Evolutionary conservation across 1,140 invertebrate species (phyloP), one percentile per base, ranked within the genome.

Genomic region (Achatina immaculata): DNA sequence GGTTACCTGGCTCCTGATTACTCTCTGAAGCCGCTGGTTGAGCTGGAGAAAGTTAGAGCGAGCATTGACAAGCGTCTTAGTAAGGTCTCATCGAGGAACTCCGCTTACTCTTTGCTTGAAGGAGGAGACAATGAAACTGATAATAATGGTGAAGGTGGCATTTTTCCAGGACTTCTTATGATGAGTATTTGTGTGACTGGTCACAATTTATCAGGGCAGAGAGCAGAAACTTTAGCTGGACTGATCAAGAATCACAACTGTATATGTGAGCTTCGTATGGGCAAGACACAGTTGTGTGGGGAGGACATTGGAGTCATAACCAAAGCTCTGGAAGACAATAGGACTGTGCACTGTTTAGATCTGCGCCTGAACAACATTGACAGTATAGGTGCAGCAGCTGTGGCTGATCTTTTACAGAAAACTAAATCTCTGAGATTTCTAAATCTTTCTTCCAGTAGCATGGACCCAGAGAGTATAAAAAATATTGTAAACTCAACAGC

Each of bases 401-500:
- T 91, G 45, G 84, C 85, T 1, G 79, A 85, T 19, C 84, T 84
- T 19, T 65, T 91, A 55, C 65, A 82, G 16, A 83, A 86, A 38
- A 88, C 89, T 66, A 79, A 73, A n/a, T 83, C 83, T 28, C 78
- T 91, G 42, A 82, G 86, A 24, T 78, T 84, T 34, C 78, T 91
- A 40, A 90, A 91, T 76, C 77, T 91, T 14, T 89, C 90, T 6
- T 90, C 88, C 0, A 88, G 86, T 11, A 84, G 86, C 9, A 82
- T 90, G 21, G 86, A 89, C 45, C 55, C 76, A 40, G 80, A 82
- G 6, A 88, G 88, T 0, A 86, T 85, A 40, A 83, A 84, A 42
- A 45, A 65, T 9, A 58, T 90, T 4, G 80, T 83, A 40, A 80
- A 83, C 19, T 85, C 88, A 4, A 75, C 90, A 24, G 80, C 81